Conservation (phyloP, 2,888 invertebrate genomes). For the Thera britannica region DNA sequence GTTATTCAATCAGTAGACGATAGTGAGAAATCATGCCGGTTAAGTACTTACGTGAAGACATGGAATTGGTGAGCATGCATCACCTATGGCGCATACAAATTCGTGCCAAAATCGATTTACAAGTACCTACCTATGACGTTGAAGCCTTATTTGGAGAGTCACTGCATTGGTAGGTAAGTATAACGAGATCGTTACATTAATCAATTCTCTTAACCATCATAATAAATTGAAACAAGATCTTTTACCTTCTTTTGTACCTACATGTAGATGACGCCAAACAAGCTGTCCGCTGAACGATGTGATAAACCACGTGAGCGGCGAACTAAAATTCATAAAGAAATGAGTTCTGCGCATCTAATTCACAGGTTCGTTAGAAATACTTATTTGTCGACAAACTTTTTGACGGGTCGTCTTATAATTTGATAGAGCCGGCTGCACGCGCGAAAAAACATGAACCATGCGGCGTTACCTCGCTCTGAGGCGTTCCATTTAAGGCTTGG, state of each 20-base stretch:
- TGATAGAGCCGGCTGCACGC: too few species aligned
- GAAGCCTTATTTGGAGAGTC: conserved; percentile 17
- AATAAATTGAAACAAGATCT: neutral
- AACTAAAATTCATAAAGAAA: too few species aligned
- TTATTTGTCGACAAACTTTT: too few species aligned
- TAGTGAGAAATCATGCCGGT: conserved; percentile 28
- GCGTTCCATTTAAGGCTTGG: too few species aligned
- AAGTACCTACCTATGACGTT: conserved; percentile 7
- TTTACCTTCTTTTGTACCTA: too few species aligned
- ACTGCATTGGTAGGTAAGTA: neutral
- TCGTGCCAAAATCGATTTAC: conserved; percentile 21
- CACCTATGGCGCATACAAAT: conserved; percentile 39
- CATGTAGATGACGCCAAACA: too few species aligned
- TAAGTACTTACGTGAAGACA: conserved; percentile 24
- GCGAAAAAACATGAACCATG: too few species aligned
- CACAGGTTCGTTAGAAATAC: too few species aligned
- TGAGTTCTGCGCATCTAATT: too few species aligned
- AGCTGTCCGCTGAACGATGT: too few species aligned
- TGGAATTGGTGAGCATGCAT: conserved; percentile 30
- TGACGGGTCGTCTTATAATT: neutral
- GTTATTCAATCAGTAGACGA: conserved; percentile 35
- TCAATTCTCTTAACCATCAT: neutral
- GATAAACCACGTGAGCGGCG: too few species aligned
- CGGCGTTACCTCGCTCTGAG: too few species aligned
- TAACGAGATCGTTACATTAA: neutral